Conservation (phyloP, 2,797 vertebrate genomes). For the Poecilia wingei region DNA sequence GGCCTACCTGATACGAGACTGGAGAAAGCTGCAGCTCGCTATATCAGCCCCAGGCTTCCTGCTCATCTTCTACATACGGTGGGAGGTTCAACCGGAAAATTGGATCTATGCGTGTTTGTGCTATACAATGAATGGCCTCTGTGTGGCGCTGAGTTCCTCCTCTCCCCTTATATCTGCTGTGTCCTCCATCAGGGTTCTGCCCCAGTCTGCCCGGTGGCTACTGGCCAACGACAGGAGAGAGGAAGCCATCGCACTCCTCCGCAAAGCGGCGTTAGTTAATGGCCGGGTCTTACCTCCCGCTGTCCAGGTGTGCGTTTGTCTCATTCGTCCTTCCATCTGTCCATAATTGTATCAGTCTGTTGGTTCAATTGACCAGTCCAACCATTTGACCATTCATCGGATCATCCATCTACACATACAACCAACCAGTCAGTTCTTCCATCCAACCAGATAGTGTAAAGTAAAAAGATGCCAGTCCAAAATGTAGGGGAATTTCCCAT, state of each 20-base stretch:
- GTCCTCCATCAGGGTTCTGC: slow-evolving; percentile 59
- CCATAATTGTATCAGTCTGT: background rate
- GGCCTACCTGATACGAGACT: slow-evolving; percentile 84
- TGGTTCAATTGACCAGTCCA: background rate
- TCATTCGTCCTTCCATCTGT: background rate
- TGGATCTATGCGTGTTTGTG: slow-evolving; percentile 26
- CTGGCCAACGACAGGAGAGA: slow-evolving; percentile 80
- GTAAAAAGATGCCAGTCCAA: background rate
- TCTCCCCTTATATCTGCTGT: slow-evolving; percentile 8
- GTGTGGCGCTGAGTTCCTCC: slow-evolving; percentile 21
- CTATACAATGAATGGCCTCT: slow-evolving; percentile 15
- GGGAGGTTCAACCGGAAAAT: slow-evolving; percentile 34
- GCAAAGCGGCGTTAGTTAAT: slow-evolving; percentile 84
- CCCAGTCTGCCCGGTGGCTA: slow-evolving; percentile 78
- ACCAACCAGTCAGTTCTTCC: background rate
- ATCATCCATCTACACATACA: background rate
- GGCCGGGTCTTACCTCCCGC: slow-evolving; percentile 72
- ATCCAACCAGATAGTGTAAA: background rate
- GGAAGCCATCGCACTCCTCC: slow-evolving; percentile 83
- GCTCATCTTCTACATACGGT: slow-evolving; percentile 85
- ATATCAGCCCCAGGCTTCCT: slow-evolving; percentile 79
- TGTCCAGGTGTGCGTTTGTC: slow-evolving; percentile 56
- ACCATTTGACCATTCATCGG: background rate
- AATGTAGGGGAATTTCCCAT: background rate
- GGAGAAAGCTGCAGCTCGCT: slow-evolving; percentile 85